These are phyloP conservation scores for Tricholauxania praeusta DNA, from an alignment of 2,888 invertebrate species.

Conservation along the genomic window DNA sequence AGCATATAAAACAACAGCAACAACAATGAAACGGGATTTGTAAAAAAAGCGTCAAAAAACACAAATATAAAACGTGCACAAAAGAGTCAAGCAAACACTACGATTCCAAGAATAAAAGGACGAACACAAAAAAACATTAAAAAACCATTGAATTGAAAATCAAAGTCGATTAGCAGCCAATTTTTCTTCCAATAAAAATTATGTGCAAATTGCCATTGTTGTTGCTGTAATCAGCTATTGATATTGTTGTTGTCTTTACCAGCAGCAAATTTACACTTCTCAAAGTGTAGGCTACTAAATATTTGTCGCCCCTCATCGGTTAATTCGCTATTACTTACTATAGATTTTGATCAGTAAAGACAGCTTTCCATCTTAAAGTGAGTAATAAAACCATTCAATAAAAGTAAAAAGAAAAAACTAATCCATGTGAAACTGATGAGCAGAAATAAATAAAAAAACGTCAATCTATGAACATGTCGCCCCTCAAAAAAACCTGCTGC, in stretches of 20 bases:
- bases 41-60: neutral
- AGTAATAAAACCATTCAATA: too few relatives aligned
- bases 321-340: too few relatives aligned
- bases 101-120: neutral
- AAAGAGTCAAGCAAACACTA: neutral
- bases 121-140: neutral
- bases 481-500: too few relatives aligned
- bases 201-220: slow-evolving; percentile 24
- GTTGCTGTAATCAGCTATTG: slow-evolving; percentile 6
- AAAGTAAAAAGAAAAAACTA: too few relatives aligned
- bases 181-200: slow-evolving; percentile 25
- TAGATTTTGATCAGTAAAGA: too few relatives aligned
- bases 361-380: too few relatives aligned
- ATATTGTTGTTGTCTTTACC: neutral
- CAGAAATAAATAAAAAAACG: too few relatives aligned
- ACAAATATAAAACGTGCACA: neutral
- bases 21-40: neutral
- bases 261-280: too few relatives aligned
- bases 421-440: too few relatives aligned
- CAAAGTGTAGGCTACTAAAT: too few relatives aligned
- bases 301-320: too few relatives aligned
- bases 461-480: too few relatives aligned
- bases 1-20: slow-evolving; percentile 6
- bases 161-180: slow-evolving; percentile 39
- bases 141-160: slow-evolving; percentile 33